These are phyloP conservation scores for Ceratotherium simum DNA, from an alignment of 2,113 vertebrate species.

Conservation along the genomic window DNA sequence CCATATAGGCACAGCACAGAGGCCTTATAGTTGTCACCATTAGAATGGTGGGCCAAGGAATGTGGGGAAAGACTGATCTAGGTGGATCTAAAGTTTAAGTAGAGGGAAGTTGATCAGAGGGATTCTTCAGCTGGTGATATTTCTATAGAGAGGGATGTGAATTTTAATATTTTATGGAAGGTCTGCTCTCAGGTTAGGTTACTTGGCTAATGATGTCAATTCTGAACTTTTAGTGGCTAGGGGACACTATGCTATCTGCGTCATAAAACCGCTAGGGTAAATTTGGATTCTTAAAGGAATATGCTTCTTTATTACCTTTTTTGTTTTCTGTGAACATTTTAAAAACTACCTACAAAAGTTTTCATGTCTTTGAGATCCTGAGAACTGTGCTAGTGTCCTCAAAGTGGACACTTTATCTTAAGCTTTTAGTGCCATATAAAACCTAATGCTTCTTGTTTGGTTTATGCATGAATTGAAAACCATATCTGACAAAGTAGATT, in stretches of 20 bases:
- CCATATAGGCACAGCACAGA: neutral
- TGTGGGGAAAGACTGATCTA: neutral
- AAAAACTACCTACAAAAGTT: neutral
- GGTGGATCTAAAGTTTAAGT: neutral
- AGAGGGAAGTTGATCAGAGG: neutral
- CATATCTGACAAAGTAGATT: constrained; percentile 24
- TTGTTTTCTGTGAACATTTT: neutral
- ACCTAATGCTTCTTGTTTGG: neutral
- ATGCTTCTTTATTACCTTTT: neutral
- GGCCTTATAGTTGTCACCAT: neutral
- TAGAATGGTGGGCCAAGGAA: too few relatives aligned
- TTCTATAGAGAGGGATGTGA: neutral
- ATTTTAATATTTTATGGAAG: neutral
- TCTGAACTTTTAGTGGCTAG: neutral
- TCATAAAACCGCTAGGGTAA: neutral
- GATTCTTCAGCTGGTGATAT: neutral
- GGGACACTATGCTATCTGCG: neutral
- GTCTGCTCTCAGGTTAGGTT: neutral
- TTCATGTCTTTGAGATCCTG: neutral
- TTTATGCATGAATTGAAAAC: neutral
- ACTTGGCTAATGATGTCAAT: neutral
- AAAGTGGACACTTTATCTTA: neutral
- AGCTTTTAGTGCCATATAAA: constrained; percentile 6
- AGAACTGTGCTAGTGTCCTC: neutral
- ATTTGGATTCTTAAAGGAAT: neutral